phyloP scores from a whole-genome alignment of 2,888 invertebrate species.

The Subacronicta megacephala region DNA sequence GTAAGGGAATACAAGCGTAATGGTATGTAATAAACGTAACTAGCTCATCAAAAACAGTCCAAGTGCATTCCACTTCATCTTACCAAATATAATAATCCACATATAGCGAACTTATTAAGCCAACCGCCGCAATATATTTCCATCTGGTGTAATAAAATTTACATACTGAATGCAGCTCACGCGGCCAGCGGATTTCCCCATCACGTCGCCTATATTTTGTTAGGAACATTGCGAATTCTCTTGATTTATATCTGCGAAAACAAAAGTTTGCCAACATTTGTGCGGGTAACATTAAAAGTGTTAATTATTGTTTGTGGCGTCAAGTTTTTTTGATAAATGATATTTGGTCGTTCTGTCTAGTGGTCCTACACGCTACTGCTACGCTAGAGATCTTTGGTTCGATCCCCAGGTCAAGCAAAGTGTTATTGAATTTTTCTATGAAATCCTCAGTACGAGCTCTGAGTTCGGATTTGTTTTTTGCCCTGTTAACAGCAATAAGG shows the following conservation, averaged over 20 bases:
- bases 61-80: constrained; percentile 31
- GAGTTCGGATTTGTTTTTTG: no score
- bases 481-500: no score
- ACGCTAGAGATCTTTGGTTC: no score
- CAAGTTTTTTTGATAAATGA: background rate
- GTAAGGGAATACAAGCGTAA: no score
- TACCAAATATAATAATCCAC: constrained; percentile 33
- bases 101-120: constrained; percentile 60
- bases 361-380: no score
- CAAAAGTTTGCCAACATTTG: constrained; percentile 30
- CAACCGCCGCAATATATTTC: constrained; percentile 63
- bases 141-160: constrained; percentile 74
- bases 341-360: no score
- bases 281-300: constrained; percentile 14
- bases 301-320: constrained; percentile 1
- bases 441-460: no score
- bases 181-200: constrained; percentile 61
- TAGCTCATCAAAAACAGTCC: constrained; percentile 1
- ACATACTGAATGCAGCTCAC: constrained; percentile 69
- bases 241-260: constrained; percentile 52
- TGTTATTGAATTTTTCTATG: no score
- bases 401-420: no score
- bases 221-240: constrained; percentile 47
- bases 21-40: background rate
- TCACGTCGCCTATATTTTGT: constrained; percentile 56